Evolutionary conservation across 1,140 invertebrate genomes (phyloP).

Genomic region (Nylanderia fulva): DNA sequence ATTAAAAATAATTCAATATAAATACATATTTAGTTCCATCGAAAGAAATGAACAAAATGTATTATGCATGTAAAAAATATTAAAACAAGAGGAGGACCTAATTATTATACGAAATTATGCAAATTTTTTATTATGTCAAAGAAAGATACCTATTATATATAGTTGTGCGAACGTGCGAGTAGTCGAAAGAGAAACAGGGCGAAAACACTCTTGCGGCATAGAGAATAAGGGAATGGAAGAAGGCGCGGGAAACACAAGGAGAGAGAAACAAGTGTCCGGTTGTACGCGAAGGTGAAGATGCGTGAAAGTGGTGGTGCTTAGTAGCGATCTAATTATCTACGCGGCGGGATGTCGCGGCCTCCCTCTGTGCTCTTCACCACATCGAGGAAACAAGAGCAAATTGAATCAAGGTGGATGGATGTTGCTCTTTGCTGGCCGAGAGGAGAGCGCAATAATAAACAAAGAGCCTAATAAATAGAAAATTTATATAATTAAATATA

Average conservation of each 20-base stretch:
- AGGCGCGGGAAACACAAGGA: conserved; percentile 40
- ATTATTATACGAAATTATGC: neutral
- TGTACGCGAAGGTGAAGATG: conserved; percentile 77
- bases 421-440: conserved; percentile 19
- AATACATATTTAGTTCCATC: no score
- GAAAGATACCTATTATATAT: no score
- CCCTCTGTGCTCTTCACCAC: conserved; percentile 77
- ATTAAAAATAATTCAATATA: no score
- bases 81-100: neutral
- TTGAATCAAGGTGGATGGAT: conserved; percentile 53
- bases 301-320: conserved; percentile 78
- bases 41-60: conserved; percentile 3
- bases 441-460: no score
- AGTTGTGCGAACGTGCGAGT: conserved; percentile 54
- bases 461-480: neutral
- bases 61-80: neutral
- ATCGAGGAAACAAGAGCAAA: conserved; percentile 78
- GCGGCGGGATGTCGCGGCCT: conserved; percentile 80
- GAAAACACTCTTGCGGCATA: conserved; percentile 15
- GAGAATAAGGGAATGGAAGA: neutral
- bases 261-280: conserved; percentile 70
- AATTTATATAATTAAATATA: no score
- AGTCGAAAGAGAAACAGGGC: conserved; percentile 53
- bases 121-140: conserved; percentile 28
- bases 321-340: conserved; percentile 85